Evolutionary conservation across 2,113 vertebrate species (phyloP), one percentile per base, ranked within the genome.

Genomic region (Ciconia boyciana): DNA sequence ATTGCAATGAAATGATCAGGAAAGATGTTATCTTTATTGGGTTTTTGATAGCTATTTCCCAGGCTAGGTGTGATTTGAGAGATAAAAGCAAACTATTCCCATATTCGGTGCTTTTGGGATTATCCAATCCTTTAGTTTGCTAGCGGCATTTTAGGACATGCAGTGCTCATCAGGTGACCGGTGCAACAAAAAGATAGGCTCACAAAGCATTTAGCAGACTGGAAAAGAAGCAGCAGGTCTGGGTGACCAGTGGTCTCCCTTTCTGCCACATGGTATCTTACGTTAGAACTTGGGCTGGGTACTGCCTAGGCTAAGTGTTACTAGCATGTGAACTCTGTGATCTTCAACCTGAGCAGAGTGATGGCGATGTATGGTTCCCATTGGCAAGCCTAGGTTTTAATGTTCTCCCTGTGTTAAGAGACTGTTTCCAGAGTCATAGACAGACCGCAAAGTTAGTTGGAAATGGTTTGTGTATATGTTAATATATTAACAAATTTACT

Each of bases 91-190:
- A 88, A 22, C 24, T 41, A 3, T 81, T 84, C 11, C 41, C 13
- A 2, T 72, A 15, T 43, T 36, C 54, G 13, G 8, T 62, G 49
- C 29, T 57, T 64, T 62, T 11, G 48, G 14, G 26, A 13, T 89
- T 49, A 49, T 54, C 31, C 26, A 69, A 1, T 31, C 7, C 13
- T 44, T 74, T 15, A 46, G 41, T 65, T 87, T 80, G 19, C 39
- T 52, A 5, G 61, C 41, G 44, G 11, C 14, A 5, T 44, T 55
- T 72, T 57, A 36, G n/a, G 80, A 34, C 21, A 17, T 13, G 25
- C 24, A 58, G 48, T 9, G 16, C 16, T 55, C 26, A 2, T 39
- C 14, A 16, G 34, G 24, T 0, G 0, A 39, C 0, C 0, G 19
- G 32, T 4, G 1, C 49, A 58, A 9, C 22, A 20, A 24, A 36